A percentile compares a stretch with the other conserved stretches of the same genome.
Evolutionary conservation across 2,797 vertebrate genomes (phyloP).

Genomic region (Pelochelys cantorii): DNA sequence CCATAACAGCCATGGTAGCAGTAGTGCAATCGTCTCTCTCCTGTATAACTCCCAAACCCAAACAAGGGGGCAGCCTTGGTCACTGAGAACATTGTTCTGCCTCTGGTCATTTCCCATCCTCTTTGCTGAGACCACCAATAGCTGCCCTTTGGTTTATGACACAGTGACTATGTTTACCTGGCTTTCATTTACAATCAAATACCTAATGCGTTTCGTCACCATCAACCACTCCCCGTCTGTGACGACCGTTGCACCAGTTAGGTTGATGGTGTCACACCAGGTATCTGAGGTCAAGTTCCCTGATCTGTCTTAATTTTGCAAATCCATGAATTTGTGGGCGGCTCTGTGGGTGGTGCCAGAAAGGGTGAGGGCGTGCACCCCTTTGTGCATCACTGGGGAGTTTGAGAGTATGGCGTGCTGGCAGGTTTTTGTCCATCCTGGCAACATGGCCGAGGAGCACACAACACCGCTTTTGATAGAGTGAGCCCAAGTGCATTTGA

Average conservation of each 20-base stretch:
- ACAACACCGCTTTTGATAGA: not conserved
- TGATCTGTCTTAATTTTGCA: not conserved
- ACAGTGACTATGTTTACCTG: not conserved
- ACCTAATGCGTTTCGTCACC: not conserved
- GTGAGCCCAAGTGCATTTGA: not conserved
- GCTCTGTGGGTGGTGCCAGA: not conserved
- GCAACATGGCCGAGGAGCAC: not conserved
- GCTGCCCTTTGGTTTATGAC: not conserved
- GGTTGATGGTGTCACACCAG: too few species aligned
- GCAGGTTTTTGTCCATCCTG: not conserved
- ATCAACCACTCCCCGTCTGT: not conserved
- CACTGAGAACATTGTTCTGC: not conserved
- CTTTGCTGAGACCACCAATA: not conserved
- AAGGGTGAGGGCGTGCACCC: not conserved
- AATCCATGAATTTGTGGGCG: not conserved
- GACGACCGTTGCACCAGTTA: not conserved
- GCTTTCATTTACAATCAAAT: not conserved
- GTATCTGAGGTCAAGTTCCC: not conserved
- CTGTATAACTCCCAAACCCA: not conserved
- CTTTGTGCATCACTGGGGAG: not conserved
- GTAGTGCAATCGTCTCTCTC: not conserved
- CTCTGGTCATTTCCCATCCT: not conserved
- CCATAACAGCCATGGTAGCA: not conserved
- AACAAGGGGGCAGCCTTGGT: not conserved
- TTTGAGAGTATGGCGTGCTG: not conserved